A percentile compares a stretch with the other conserved stretches of the same genome.
Evolutionary conservation across 2,888 invertebrate genomes (phyloP).

Genomic region (Lymantria dispar): DNA sequence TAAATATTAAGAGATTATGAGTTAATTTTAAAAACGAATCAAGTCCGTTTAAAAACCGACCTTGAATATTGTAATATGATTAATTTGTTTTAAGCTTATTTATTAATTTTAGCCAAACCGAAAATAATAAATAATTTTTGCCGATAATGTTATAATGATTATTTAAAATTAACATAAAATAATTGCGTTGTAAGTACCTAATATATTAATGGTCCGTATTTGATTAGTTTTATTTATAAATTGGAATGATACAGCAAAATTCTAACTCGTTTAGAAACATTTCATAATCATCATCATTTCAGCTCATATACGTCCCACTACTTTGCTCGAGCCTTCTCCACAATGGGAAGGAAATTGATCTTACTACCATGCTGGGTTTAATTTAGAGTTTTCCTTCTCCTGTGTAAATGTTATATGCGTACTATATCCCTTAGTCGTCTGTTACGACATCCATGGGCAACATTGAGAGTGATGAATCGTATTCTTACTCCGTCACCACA

Average conservation of each 20-base stretch:
- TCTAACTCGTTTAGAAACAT: background rate
- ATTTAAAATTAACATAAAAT: conserved; percentile 8
- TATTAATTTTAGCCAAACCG: background rate
- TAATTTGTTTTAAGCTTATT: conserved; percentile 8
- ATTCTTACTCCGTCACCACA: too few species aligned
- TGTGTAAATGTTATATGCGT: too few species aligned
- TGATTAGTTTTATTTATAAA: background rate
- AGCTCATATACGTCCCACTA: too few species aligned
- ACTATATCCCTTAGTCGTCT: too few species aligned
- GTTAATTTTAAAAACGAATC: conserved; percentile 4
- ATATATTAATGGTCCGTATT: background rate
- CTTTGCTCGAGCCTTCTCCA: too few species aligned
- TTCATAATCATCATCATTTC: too few species aligned
- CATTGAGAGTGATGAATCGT: too few species aligned
- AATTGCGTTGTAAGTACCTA: conserved; percentile 1
- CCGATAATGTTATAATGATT: background rate
- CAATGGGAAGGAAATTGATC: too few species aligned
- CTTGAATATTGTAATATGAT: conserved; percentile 19
- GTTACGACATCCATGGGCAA: too few species aligned
- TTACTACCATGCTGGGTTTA: too few species aligned
- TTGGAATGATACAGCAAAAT: background rate
- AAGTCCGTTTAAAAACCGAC: conserved; percentile 16
- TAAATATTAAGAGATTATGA: too few species aligned
- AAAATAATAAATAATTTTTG: conserved; percentile 1
- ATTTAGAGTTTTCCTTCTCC: too few species aligned